Conservation (phyloP, 2,113 vertebrate genomes). For the Cinclus mexicanus region DNA sequence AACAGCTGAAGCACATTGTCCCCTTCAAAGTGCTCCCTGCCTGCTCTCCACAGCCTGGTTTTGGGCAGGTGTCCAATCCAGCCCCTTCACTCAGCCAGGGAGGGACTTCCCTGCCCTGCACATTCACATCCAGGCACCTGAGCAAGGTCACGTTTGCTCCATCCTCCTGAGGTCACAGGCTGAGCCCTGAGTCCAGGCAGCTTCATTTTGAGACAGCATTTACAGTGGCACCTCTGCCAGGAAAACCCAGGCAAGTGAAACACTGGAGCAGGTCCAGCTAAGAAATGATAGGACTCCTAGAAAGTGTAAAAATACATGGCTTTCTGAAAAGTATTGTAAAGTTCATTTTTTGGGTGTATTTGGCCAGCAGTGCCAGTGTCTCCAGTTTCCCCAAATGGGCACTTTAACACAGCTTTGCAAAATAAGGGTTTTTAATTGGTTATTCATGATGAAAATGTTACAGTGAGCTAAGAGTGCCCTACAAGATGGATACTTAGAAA, state of each 20-base stretch:
- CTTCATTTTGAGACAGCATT: background rate
- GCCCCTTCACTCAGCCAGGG: background rate
- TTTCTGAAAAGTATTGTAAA: background rate
- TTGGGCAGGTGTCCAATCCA: background rate
- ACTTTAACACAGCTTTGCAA: background rate
- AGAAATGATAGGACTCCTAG: background rate
- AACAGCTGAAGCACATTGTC: conserved; percentile 12
- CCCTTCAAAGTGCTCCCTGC: background rate
- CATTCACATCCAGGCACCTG: background rate
- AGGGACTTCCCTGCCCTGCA: background rate
- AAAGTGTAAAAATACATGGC: background rate
- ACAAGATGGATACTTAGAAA: conserved; percentile 57
- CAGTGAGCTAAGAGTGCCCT: conserved; percentile 24
- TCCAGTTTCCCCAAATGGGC: background rate
- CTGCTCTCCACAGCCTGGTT: background rate
- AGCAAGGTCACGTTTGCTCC: conserved; percentile 1
- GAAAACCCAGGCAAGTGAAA: background rate
- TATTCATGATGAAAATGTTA: conserved; percentile 35
- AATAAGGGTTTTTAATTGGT: conserved; percentile 7
- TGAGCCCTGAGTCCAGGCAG: background rate
- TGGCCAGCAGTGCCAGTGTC: background rate
- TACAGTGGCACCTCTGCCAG: background rate
- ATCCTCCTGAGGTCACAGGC: background rate
- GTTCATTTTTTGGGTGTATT: background rate
- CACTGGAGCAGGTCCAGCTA: background rate